phyloP scores from a whole-genome alignment of 2,797 vertebrate genomes.

The Carapus acus region DNA sequence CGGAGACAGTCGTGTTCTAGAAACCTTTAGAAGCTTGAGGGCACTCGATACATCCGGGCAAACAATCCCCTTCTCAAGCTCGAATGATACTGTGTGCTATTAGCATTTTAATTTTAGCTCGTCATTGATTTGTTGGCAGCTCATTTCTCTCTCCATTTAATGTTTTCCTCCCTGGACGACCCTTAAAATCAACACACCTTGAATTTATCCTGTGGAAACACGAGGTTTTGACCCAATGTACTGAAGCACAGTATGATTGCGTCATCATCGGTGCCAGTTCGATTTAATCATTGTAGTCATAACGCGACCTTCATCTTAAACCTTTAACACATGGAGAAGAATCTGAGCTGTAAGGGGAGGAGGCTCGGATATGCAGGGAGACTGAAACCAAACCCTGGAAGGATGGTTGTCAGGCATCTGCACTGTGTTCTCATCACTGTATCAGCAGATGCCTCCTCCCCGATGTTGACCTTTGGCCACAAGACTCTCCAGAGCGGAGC shows the following conservation, averaged over 20 bases:
- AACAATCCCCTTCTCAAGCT: neutral
- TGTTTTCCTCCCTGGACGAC: no score
- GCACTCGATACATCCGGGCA: neutral
- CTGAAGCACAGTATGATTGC: no score
- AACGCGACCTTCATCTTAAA: no score
- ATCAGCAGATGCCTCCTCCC: conserved; percentile 22
- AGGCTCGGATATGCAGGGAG: neutral
- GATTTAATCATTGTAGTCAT: no score
- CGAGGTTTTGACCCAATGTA: no score
- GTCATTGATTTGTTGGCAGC: no score
- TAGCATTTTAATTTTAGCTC: no score
- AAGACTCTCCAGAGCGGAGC: conserved; percentile 13
- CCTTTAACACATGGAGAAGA: neutral
- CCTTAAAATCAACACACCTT: no score
- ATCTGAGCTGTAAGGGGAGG: neutral
- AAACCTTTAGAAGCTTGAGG: neutral
- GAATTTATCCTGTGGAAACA: no score
- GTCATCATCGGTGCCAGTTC: no score
- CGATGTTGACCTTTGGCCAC: conserved; percentile 40
- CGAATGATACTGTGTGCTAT: no score
- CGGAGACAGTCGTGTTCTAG: neutral
- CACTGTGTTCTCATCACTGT: neutral
- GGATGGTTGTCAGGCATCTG: conserved; percentile 13
- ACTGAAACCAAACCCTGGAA: neutral
- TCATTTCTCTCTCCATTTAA: no score